phyloP scores from a whole-genome alignment of 2,797 vertebrate species.

The Spizella passerina region DNA sequence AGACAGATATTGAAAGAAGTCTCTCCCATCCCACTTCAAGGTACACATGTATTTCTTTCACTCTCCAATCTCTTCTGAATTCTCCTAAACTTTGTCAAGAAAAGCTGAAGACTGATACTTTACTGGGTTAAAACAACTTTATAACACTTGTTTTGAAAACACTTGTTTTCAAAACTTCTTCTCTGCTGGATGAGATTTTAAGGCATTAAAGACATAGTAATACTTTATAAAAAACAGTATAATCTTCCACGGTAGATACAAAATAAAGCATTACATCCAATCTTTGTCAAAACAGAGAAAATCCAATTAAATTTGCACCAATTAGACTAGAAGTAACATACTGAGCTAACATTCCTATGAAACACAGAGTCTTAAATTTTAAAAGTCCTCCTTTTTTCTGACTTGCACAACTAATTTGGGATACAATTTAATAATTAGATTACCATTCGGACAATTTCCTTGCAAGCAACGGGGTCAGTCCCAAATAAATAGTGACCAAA shows the following conservation, averaged over 20 bases:
- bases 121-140: neutral
- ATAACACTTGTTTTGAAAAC: too few relatives aligned
- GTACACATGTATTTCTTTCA: neutral
- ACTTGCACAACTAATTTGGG: neutral
- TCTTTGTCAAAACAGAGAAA: neutral
- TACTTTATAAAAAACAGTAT: neutral
- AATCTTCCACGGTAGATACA: neutral
- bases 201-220: neutral
- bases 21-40: neutral
- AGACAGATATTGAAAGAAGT: neutral
- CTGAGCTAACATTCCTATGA: neutral
- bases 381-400: neutral
- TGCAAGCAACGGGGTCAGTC: neutral
- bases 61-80: neutral
- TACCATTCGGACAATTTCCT: neutral
- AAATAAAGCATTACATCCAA: neutral
- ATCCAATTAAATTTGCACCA: fast-evolving
- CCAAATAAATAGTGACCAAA: neutral
- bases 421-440: neutral
- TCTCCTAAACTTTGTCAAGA: neutral
- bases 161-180: neutral
- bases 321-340: neutral
- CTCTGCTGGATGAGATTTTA: neutral
- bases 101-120: neutral
- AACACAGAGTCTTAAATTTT: neutral